phyloP scores from a whole-genome alignment of 2,113 vertebrate genomes.

The Smithornis capensis region DNA sequence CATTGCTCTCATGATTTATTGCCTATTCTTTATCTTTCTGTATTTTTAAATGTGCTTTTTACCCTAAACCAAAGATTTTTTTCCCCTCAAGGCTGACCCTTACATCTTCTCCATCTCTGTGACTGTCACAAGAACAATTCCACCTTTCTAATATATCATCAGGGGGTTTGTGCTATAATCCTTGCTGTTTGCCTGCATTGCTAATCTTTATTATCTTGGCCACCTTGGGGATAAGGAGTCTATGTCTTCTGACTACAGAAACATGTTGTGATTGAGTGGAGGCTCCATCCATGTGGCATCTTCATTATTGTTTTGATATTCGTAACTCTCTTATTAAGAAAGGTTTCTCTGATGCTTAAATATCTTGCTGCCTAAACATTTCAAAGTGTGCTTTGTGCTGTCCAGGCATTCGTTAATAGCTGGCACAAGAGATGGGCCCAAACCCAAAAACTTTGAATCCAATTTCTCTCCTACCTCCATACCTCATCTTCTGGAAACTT shows the following conservation, averaged over 20 bases:
- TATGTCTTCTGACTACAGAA: not conserved
- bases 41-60: conserved; percentile 46
- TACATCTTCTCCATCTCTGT: not conserved
- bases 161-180: not conserved
- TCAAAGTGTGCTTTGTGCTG: not conserved
- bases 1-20: conserved; percentile 32
- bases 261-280: not conserved
- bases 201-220: not conserved
- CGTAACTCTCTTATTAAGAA: not conserved
- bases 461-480: not conserved
- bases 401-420: conserved; percentile 24
- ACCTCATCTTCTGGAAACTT: not conserved
- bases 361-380: not conserved
- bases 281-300: not conserved
- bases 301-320: not conserved
- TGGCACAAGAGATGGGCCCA: not conserved
- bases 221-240: not conserved
- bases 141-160: not conserved
- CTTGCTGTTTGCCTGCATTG: not conserved
- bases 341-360: not conserved
- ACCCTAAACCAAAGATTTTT: not conserved
- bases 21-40: conserved; percentile 3
- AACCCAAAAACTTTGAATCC: not conserved
- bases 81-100: not conserved
- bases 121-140: not conserved